phyloP scores from a whole-genome alignment of 2,113 vertebrate genomes.

The Zonotrichia leucophrys region DNA sequence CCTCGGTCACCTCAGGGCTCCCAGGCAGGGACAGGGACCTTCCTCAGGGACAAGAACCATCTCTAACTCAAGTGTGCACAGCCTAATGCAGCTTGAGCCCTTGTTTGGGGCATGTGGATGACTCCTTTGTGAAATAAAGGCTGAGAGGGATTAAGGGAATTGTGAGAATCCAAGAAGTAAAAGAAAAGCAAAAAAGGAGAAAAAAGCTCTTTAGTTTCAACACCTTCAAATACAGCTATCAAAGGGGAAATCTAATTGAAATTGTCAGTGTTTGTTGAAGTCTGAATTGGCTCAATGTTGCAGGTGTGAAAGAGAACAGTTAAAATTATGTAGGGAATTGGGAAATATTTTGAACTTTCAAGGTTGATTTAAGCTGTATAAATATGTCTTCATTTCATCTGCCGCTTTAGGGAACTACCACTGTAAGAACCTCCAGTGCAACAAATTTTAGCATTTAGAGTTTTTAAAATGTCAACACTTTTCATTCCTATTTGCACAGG shows the following conservation, averaged over 20 bases:
- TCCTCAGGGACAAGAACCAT: not conserved
- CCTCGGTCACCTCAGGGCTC: not conserved
- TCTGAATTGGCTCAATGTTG: not conserved
- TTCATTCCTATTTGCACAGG: not conserved
- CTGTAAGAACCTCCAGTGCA: not conserved
- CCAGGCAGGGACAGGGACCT: not conserved
- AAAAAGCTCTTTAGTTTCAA: not conserved
- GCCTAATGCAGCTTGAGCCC: not conserved
- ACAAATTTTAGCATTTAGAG: not conserved
- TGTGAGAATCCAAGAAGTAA: not conserved
- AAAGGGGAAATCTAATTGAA: not conserved
- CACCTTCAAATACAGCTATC: not conserved
- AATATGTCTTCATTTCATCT: constrained; percentile 22
- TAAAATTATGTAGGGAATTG: constrained; percentile 15
- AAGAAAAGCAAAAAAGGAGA: not conserved
- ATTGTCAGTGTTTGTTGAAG: not conserved
- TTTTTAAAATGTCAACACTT: not conserved
- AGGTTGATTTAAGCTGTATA: not conserved
- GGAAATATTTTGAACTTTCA: constrained; percentile 13
- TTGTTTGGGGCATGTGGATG: not conserved
- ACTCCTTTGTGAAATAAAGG: not conserved
- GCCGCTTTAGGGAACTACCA: not conserved
- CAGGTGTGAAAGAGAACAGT: not conserved
- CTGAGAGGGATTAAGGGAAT: not conserved
- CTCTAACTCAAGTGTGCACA: not conserved